A percentile compares a stretch with the other conserved stretches of the same genome.
Evolutionary conservation across 2,113 vertebrate genomes (phyloP).

Genomic region (Uria aalge): DNA sequence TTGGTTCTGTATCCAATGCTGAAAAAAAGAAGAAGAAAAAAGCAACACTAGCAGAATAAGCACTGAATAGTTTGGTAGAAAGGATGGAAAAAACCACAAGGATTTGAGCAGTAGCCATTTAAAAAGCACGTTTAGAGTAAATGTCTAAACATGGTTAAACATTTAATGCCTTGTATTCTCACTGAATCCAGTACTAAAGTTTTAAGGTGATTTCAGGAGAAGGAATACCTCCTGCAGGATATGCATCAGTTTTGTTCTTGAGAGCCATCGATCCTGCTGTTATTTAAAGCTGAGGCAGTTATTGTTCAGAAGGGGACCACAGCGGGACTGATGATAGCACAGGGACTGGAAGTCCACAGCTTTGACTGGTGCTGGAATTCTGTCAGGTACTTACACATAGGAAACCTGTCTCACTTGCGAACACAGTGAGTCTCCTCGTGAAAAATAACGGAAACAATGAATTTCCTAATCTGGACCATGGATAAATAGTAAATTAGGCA

Average conservation of each 20-base stretch:
- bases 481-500: not conserved
- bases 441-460: not conserved
- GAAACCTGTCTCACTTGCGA: not conserved
- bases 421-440: not conserved
- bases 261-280: not conserved
- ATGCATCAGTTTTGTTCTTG: not conserved
- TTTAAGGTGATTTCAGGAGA: not conserved
- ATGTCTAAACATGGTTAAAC: not conserved
- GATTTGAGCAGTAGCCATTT: not conserved
- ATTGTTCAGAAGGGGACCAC: not conserved
- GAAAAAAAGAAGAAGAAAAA: too few relatives aligned
- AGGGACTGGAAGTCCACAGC: not conserved
- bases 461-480: not conserved
- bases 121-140: not conserved
- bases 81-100: not conserved
- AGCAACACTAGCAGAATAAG: not conserved
- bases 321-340: not conserved
- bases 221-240: not conserved
- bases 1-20: not conserved
- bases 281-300: not conserved
- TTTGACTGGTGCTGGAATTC: not conserved
- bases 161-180: not conserved
- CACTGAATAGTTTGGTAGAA: not conserved
- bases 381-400: not conserved
- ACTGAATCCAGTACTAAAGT: not conserved